Base-by-base conservation (phyloP, 2,113 vertebrate species). In the Tragelaphus buxtoni region DNA sequence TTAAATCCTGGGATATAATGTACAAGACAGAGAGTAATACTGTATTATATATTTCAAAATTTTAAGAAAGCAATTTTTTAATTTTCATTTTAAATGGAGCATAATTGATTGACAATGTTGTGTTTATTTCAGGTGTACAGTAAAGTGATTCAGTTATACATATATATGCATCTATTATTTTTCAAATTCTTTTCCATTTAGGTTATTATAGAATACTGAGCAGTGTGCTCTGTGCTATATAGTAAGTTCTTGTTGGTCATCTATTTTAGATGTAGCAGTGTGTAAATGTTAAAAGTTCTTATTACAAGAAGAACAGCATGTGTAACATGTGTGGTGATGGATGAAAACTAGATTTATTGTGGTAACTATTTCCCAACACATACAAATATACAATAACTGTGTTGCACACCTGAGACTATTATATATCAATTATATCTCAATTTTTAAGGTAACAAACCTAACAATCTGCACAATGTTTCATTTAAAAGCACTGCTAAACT, bases 401-500 rank as follows among this genome's bases (percentile, higher is more conserved):
- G 26, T 14, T 45, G 35, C 55, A 76, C 35, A 76, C 7, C 51
- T 76, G 18, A 76, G 45, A 56, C 13, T 24, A 88, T 24, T 74
- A n/a, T 58, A 53, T 72, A 35, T 55, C 24, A 72, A 72, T 72
- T 55, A 72, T 88, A 42, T 42, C 24, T 88, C 39, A 84, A 53
- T 53, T 88, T 45, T 83, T 26, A 77, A 92, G 18, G 86, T 95
- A 97, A 96, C 47, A 96, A 49, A 72, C 94, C 97, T 95, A 92
- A 98, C 95, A 84, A 98, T 69, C 96, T 79, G 39, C 12, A 95
- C 60, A 91, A 49, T 51, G 93, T 85, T 96, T 90, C 88, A 80
- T 51, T 97, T 95, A 85, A 96, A 95, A 97, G 94, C n/a, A 35
- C 91, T 86, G 97, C 83, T 88, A 98, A 97, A 96, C n/a, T 95